Conservation (phyloP, 2,888 invertebrate species). For the Gisinianus flammeolus region DNA sequence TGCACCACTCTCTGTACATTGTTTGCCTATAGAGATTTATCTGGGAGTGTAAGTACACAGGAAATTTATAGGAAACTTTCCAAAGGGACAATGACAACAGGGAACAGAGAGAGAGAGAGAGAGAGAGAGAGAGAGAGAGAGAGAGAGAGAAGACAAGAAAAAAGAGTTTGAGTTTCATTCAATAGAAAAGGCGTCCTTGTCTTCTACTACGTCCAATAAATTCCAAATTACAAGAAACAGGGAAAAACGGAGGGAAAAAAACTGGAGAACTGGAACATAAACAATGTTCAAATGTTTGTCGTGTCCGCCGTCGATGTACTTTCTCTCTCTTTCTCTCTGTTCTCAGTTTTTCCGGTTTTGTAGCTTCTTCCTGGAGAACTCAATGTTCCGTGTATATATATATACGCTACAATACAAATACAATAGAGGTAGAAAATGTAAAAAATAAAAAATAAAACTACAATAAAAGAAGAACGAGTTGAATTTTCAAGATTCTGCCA, state of each 20-base stretch:
- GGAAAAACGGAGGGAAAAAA: too few species aligned
- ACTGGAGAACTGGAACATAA: conserved; percentile 22
- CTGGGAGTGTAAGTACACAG: neutral
- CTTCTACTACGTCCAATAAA: conserved; percentile 16
- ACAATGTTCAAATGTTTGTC: conserved; percentile 10
- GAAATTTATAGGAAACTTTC: neutral
- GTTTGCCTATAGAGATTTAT: too few species aligned
- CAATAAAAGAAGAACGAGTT: conserved; percentile 4
- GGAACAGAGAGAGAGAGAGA: neutral
- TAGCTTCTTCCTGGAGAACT: neutral
- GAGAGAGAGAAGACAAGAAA: too few species aligned
- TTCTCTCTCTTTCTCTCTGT: neutral
- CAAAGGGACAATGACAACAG: too few species aligned
- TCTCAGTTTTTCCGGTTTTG: neutral
- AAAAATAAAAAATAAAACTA: too few species aligned
- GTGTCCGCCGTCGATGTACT: neutral
- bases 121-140: too few species aligned
- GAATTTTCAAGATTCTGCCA: too few species aligned
- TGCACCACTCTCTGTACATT: too few species aligned
- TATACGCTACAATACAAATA: neutral
- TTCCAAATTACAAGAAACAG: conserved; percentile 22
- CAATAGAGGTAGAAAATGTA: neutral
- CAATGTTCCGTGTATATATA: neutral
- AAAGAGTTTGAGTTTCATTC: too few species aligned
- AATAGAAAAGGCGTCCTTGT: conserved; percentile 23